Evolutionary conservation across 2,888 invertebrate genomes (phyloP), one percentile per base, ranked within the genome.

Genomic region (Cheilosia soror): DNA sequence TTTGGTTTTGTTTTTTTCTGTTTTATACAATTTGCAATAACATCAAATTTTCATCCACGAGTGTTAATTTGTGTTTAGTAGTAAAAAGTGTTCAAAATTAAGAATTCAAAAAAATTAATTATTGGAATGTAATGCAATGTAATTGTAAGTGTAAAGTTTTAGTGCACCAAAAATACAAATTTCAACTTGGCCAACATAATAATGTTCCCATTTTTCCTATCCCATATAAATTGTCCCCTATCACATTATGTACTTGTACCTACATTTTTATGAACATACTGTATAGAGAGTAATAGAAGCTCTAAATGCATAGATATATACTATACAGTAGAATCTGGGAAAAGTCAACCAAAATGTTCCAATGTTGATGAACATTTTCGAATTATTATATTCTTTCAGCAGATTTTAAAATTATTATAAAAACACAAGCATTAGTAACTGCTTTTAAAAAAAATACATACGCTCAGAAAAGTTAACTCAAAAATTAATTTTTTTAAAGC

Each of bases 1-100:
- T 80, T 47, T 44, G 57, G 40, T 57, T 83, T 60, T 60, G n/a
- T 63, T 7, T 47, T 33, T 13, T 33, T 73, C 51, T 42, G 49
- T 57, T 71, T 63, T 57, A 44, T 55, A 25, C n/a, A 27, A 27
- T 25, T 33, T 42, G 20, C 9, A 51, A 31, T 63, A 57, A 42
- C 57, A 65, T 58, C 58, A 27, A 29, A 40, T 25, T 51, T 42
- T 15, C n/a, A 27, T 63, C 47, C 25, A 49, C 65, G 31, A 53
- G 51, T 66, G 49, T 62, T 15, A 62, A 57, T 15, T 57, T 57
- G 57, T 57, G 31, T 57, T 31, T 63, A 15, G n/a, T 44, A 44
- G 44, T 63, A 20, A 29, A 62, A 29, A 47, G 42, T n/a, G 13
- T 58, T 62, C 15, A 31, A 44, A 62, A 27, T 29, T 9, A 15